phyloP scores from a whole-genome alignment of 2,797 vertebrate genomes.

The Sebastes taczanowskii region DNA sequence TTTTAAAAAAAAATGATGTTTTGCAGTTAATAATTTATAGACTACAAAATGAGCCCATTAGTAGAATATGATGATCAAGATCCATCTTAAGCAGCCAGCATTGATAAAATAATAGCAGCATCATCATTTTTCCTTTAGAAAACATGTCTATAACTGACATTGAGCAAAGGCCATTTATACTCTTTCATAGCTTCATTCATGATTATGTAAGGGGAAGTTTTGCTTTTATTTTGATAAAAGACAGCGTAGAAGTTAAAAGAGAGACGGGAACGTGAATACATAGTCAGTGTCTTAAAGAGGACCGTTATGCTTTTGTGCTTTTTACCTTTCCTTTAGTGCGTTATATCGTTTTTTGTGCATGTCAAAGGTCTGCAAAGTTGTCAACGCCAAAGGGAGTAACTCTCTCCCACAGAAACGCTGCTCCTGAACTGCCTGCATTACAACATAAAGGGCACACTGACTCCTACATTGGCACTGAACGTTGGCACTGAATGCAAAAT shows the following conservation, averaged over 20 bases:
- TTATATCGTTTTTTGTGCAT: too few species aligned
- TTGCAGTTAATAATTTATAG: background rate
- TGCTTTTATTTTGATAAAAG: background rate
- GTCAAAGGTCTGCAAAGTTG: too few species aligned
- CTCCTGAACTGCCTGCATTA: too few species aligned
- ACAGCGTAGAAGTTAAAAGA: background rate
- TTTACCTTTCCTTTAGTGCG: too few species aligned
- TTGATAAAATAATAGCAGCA: background rate
- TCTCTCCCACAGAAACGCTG: too few species aligned
- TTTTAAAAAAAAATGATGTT: background rate
- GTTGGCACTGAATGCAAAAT: too few species aligned
- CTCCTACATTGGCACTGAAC: too few species aligned
- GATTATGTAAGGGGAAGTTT: background rate
- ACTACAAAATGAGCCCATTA: background rate
- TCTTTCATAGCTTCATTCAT: background rate
- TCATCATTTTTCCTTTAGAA: background rate
- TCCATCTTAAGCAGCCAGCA: background rate
- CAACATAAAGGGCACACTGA: rapidly evolving
- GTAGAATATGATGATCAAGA: background rate
- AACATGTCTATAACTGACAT: background rate
- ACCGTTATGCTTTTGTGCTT: too few species aligned
- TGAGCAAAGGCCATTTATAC: background rate
- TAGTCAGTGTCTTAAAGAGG: background rate
- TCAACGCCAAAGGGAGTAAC: too few species aligned
- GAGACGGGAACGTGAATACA: background rate